phyloP scores from a whole-genome alignment of 2,797 vertebrate genomes.

The Malacoraja senta region DNA sequence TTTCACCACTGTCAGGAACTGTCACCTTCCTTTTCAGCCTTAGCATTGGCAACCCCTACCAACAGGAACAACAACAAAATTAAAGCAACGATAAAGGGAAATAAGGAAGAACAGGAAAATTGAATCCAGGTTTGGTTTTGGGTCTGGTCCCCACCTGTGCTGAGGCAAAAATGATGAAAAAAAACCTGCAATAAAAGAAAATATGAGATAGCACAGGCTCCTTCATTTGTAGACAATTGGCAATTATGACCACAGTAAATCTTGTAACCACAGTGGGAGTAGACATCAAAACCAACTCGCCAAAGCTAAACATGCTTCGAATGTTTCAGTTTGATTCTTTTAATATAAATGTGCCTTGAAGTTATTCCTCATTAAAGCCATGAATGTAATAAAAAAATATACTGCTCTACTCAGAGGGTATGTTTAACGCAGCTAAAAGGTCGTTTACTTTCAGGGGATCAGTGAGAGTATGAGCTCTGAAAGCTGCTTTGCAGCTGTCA shows the following conservation, averaged over 20 bases:
- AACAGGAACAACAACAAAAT: not conserved
- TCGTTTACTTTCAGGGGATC: not conserved
- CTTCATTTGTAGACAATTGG: not conserved
- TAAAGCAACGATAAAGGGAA: not conserved
- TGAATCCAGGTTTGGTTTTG: not conserved
- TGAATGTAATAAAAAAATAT: conserved; percentile 4
- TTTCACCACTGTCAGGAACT: not conserved
- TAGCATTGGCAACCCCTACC: not conserved
- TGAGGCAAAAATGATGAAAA: not conserved
- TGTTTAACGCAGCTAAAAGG: not conserved
- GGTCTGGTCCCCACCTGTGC: not conserved
- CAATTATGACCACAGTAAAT: conserved; percentile 20
- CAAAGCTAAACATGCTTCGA: not conserved
- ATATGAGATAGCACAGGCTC: not conserved
- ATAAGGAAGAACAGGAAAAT: not conserved
- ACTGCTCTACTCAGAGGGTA: not conserved
- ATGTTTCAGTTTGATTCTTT: conserved; percentile 21
- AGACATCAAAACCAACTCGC: conserved; percentile 19
- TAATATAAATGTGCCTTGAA: not conserved
- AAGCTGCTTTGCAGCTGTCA: conserved; percentile 3
- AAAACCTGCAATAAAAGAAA: not conserved
- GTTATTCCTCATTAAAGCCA: conserved; percentile 9
- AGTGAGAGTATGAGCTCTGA: not conserved
- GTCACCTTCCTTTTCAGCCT: not conserved
- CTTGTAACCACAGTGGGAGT: not conserved